Evolutionary conservation across 23 tunicate species (phyloP).

Genomic region (Ascidia mentula): DNA sequence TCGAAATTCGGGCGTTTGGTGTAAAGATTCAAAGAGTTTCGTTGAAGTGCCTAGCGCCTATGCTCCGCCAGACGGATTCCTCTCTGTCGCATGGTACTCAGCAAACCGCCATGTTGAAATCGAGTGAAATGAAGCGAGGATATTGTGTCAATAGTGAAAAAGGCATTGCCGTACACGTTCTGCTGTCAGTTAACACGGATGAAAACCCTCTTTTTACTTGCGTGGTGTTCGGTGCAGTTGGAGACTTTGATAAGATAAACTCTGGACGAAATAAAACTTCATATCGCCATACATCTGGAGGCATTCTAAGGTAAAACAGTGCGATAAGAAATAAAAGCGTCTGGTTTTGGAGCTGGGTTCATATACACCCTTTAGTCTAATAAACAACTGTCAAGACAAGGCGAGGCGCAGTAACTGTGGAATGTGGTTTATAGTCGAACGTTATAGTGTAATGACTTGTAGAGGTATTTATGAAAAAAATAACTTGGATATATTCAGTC

Average conservation of each 20-base stretch:
- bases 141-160: constrained; percentile 35
- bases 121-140: constrained; percentile 18
- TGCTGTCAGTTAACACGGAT: constrained; percentile 9
- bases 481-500: too few species aligned
- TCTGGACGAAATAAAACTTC: neutral
- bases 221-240: constrained; percentile 4
- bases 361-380: neutral
- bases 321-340: neutral
- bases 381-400: too few species aligned
- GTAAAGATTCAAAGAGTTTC: neutral
- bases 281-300: neutral
- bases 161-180: constrained; percentile 29
- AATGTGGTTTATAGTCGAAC: too few species aligned
- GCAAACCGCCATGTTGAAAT: constrained; percentile 30
- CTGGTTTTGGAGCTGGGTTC: neutral
- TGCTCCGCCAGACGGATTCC: constrained; percentile 67
- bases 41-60: constrained; percentile 4
- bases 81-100: constrained; percentile 12
- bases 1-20: neutral
- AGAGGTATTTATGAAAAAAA: too few species aligned
- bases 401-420: too few species aligned
- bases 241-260: neutral
- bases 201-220: neutral
- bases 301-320: neutral
- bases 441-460: too few species aligned